Conservation (phyloP, 2,888 invertebrate genomes). For the Acanthosoma haemorrhoidale region DNA sequence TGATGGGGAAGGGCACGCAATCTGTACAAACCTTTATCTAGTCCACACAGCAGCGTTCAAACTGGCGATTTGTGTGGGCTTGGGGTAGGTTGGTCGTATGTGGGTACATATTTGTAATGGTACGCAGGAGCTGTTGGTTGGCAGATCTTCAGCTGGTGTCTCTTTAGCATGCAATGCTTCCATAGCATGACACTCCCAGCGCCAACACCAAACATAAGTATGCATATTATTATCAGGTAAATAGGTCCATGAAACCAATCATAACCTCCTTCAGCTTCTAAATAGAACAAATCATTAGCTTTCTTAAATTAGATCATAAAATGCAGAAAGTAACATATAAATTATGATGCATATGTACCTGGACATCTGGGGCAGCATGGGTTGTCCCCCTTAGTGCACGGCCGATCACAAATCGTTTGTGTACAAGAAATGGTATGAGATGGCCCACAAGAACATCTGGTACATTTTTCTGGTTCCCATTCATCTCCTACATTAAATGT, state of each 20-base stretch:
- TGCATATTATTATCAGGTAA: slow-evolving; percentile 24
- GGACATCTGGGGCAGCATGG: slow-evolving; percentile 38
- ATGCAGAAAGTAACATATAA: not conserved
- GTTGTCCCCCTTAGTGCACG: slow-evolving; percentile 35
- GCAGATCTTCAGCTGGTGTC: slow-evolving; percentile 39
- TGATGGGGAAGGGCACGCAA: slow-evolving; percentile 1
- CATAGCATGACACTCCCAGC: slow-evolving; percentile 11
- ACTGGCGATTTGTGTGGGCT: slow-evolving; percentile 32
- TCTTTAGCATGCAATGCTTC: slow-evolving; percentile 37
- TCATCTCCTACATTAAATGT: slow-evolving; percentile 42
- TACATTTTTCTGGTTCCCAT: slow-evolving; percentile 49
- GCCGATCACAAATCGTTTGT: slow-evolving; percentile 36
- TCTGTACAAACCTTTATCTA: not conserved
- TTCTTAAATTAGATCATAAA: not conserved
- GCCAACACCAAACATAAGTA: slow-evolving; percentile 21
- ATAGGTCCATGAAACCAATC: slow-evolving; percentile 13
- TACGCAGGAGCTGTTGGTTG: slow-evolving; percentile 42
- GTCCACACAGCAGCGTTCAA: slow-evolving; percentile 23
- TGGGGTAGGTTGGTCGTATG: slow-evolving; percentile 35
- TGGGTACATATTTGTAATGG: slow-evolving; percentile 42
- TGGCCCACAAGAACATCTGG: slow-evolving; percentile 46
- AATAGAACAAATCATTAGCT: not conserved
- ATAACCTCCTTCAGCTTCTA: slow-evolving; percentile 10
- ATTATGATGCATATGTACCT: slow-evolving; percentile 13
- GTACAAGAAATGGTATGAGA: slow-evolving; percentile 38